Conservation (phyloP, 1,140 invertebrate species). For the Sesamia nonagrioides region DNA sequence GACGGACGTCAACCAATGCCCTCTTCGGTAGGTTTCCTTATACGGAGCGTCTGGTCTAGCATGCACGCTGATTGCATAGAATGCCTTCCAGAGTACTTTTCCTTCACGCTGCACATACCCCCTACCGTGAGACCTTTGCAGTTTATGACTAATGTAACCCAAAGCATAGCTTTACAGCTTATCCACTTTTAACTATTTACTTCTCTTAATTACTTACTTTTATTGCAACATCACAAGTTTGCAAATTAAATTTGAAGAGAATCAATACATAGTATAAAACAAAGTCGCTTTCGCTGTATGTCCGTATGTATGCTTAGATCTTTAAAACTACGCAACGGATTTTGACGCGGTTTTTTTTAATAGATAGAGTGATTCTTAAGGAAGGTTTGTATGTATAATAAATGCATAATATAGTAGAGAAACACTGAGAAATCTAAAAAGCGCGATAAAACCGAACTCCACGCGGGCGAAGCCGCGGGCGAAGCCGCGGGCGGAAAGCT, state of each 20-base stretch:
- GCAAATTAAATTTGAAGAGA: conserved; percentile 8
- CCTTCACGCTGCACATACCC: not conserved
- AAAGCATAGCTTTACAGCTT: not conserved
- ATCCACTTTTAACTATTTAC: not conserved
- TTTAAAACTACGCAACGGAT: no score
- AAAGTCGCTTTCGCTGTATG: no score
- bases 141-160: conserved; percentile 2
- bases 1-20: conserved; percentile 38
- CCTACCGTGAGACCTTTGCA: conserved; percentile 17
- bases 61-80: conserved; percentile 41
- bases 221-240: conserved; percentile 19
- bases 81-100: conserved; percentile 31
- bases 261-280: no score
- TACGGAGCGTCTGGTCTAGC: conserved; percentile 42
- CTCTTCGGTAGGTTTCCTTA: conserved; percentile 51
- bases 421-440: no score
- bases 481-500: no score
- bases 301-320: no score
- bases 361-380: no score
- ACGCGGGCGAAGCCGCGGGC: no score
- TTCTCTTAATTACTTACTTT: conserved; percentile 4
- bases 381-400: no score
- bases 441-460: no score
- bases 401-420: no score
- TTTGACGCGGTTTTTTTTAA: no score